Conservation (phyloP, 2,113 vertebrate genomes). For the Campylomormyrus tamandua region DNA sequence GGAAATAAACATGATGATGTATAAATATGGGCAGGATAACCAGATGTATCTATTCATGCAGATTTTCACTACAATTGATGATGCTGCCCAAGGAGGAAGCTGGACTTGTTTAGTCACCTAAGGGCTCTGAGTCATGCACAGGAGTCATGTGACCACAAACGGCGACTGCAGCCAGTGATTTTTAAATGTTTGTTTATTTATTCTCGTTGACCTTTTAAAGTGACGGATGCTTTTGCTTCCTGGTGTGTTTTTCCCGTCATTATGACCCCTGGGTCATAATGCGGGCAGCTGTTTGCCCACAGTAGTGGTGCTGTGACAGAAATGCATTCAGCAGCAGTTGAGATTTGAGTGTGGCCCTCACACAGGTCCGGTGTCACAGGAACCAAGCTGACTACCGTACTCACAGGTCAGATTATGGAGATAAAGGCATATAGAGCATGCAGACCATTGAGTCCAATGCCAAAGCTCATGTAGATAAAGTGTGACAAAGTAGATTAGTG, state of each 20-base stretch:
- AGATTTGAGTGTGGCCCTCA: background rate
- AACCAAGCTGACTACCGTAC: background rate
- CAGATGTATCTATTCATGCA: background rate
- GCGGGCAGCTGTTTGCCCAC: background rate
- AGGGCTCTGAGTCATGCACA: background rate
- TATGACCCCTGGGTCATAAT: background rate
- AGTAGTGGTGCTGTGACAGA: background rate
- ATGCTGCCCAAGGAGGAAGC: background rate
- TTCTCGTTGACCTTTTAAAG: background rate
- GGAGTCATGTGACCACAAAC: background rate
- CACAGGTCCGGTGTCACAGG: background rate
- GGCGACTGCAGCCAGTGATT: background rate
- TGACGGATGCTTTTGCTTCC: background rate
- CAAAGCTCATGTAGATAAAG: background rate
- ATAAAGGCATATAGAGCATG: background rate
- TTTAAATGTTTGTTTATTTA: background rate
- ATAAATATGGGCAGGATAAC: background rate
- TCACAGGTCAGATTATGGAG: background rate
- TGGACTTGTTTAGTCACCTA: background rate
- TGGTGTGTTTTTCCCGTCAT: background rate
- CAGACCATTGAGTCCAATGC: background rate
- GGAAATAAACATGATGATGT: background rate
- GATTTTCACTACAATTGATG: background rate
- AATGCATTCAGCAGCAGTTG: background rate
- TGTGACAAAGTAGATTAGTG: background rate